Evolutionary conservation across 1,140 invertebrate species (phyloP).

Genomic region (Telenomus remus): DNA sequence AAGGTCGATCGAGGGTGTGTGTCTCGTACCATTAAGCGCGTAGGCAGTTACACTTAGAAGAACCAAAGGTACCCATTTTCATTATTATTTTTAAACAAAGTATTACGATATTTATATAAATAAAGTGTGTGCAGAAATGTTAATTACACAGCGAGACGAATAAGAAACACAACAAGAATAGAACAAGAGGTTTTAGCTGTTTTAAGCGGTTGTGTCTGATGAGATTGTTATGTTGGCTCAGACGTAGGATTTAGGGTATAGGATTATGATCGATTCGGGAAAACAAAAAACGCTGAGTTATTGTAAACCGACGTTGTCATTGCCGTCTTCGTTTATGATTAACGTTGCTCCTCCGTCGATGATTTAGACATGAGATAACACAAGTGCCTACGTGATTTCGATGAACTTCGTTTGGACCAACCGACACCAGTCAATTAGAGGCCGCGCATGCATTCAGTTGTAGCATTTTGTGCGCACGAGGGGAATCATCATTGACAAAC

Average conservation of each 20-base stretch:
- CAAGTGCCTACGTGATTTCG: constrained; percentile 75
- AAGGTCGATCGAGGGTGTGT: constrained; percentile 11
- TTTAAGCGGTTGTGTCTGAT: too few species aligned
- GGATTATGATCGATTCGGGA: constrained; percentile 8
- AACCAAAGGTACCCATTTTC: not conserved
- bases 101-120: too few species aligned
- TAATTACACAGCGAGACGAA: not conserved
- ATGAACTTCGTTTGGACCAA: constrained; percentile 74
- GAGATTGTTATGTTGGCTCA: constrained; percentile 4
- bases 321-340: constrained; percentile 55
- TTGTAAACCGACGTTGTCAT: constrained; percentile 56
- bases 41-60: constrained; percentile 19
- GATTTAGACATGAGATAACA: constrained; percentile 72
- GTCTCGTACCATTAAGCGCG: constrained; percentile 6
- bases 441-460: constrained; percentile 38
- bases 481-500: constrained; percentile 13
- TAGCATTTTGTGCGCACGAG: constrained; percentile 20
- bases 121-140: too few species aligned
- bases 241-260: constrained; percentile 10
- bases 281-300: constrained; percentile 22
- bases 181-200: too few species aligned
- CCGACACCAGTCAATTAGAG: constrained; percentile 67
- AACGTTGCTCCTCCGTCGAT: constrained; percentile 59
- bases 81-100: too few species aligned
- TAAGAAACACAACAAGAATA: not conserved